Evolutionary conservation across 2,888 invertebrate species (phyloP), one percentile per base, ranked within the genome.

Genomic region (Diaperis boleti): DNA sequence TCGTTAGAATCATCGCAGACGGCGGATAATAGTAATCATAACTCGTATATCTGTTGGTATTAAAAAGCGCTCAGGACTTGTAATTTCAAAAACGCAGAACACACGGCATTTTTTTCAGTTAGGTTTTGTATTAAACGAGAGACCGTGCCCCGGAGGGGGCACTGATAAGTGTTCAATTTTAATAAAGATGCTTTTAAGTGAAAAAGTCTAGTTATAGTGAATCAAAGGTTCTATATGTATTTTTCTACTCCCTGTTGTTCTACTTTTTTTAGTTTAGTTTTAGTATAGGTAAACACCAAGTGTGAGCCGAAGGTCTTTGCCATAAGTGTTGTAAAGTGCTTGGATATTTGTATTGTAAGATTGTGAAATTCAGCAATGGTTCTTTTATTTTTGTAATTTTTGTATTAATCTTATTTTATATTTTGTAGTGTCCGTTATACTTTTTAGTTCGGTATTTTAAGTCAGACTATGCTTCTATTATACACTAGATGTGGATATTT

Each of bases 201-300:
- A 59, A 60, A 39, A 44, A 41, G 22, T 59, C 59, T 59, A 61
- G 50, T 35, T 69, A 50, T 17, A 42, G 49, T 20, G 49, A 54
- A 57, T 47, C 47, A 49, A 65, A 63, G 13, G 42, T 37, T 62
- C 49, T 64, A 59, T 49, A 72, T 69, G 71, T 74, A 74, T 74
- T 74, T 74, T 74, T 74, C 72, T 74, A 74, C 74, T 74, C 67
- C 69, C 66, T 44, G 45, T 39, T 57, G 50, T 33, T 37, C 31
- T 62, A 52, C 15, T 39, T 39, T 29, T 37, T 15, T 33, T 39
- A 37, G 1, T 39, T 67, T 63, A 65, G 64, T 62, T 65, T 29
- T 66, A 54, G 44, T 20, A 47, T 62, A 56, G 10, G 37, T 15
- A 14, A 42, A 61, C 62, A 62, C 50, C 52, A 52, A 52, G 14